Evolutionary conservation across 2,797 vertebrate species (phyloP).

Genomic region (Mormyrus proboscirostris): DNA sequence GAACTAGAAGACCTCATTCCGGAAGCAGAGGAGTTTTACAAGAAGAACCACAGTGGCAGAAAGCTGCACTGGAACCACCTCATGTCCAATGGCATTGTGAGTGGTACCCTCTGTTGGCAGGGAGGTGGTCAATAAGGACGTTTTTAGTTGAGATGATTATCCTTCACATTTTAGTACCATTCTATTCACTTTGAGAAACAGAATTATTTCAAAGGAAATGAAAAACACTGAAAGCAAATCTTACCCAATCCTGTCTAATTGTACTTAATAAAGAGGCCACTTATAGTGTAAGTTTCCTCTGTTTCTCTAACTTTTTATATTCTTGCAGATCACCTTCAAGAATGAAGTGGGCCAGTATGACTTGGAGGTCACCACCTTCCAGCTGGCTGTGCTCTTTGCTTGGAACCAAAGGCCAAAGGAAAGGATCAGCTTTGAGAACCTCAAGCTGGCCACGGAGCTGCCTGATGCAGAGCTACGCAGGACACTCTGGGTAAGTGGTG

Average conservation of each 20-base stretch:
- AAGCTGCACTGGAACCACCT: conserved; percentile 98
- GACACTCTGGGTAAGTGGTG: conserved; percentile 82
- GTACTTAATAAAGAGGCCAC: neutral
- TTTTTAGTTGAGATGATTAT: neutral
- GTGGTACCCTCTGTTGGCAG: conserved; percentile 36
- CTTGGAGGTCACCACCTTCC: conserved; percentile 96
- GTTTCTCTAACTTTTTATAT: neutral
- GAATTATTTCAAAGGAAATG: neutral
- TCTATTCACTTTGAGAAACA: neutral
- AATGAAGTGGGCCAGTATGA: conserved; percentile 98
- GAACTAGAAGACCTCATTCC: conserved; percentile 96
- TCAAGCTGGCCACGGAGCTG: conserved; percentile 92
- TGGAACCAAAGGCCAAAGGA: conserved; percentile 99
- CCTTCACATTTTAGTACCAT: neutral
- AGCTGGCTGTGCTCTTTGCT: conserved; percentile 91
- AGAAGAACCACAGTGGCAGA: conserved; percentile 97
- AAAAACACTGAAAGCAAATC: neutral
- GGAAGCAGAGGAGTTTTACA: conserved; percentile 97
- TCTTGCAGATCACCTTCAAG: conserved; percentile 89
- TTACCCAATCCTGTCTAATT: neutral
- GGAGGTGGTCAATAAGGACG: neutral
- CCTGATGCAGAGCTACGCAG: conserved; percentile 94
- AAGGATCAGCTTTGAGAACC: conserved; percentile 97
- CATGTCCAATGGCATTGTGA: conserved; percentile 98
- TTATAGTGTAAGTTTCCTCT: neutral